phyloP scores from a whole-genome alignment of 2,888 invertebrate species.

The Tachina grossa region DNA sequence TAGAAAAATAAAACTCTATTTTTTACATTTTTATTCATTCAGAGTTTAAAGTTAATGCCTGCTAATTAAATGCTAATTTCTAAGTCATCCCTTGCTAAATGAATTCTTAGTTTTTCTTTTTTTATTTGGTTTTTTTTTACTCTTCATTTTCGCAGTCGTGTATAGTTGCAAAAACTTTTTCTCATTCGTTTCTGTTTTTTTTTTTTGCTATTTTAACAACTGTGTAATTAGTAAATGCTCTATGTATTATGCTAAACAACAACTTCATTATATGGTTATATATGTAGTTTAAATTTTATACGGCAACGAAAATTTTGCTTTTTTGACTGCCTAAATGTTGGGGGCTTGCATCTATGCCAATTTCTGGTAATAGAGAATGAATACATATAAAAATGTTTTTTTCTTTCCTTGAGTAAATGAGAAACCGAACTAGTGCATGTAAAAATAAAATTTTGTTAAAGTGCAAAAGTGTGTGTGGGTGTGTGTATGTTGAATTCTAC shows the following conservation, averaged over 20 bases:
- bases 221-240: slow-evolving; percentile 65
- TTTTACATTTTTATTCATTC: slow-evolving; percentile 20
- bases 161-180: slow-evolving; percentile 60
- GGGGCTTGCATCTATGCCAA: slow-evolving; percentile 10
- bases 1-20: slow-evolving; percentile 2
- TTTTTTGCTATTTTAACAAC: slow-evolving; percentile 54
- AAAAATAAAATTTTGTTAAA: slow-evolving; percentile 49
- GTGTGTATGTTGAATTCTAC: slow-evolving; percentile 16
- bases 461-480: neutral
- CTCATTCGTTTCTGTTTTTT: neutral
- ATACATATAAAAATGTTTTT: slow-evolving; percentile 8
- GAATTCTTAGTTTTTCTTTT: slow-evolving; percentile 34
- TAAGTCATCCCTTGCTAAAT: slow-evolving; percentile 63
- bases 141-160: slow-evolving; percentile 36
- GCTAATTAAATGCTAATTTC: slow-evolving; percentile 71
- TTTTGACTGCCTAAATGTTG: slow-evolving; percentile 28
- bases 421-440: slow-evolving; percentile 48
- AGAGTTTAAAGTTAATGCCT: slow-evolving; percentile 65
- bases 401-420: neutral
- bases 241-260: slow-evolving; percentile 60
- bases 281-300: slow-evolving; percentile 47
- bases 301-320: slow-evolving; percentile 9
- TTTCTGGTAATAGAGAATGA: slow-evolving; percentile 25
- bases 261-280: slow-evolving; percentile 58
- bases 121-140: neutral